Base-by-base conservation (phyloP, 2,888 invertebrate species). In the Halocaridina rubra region DNA sequence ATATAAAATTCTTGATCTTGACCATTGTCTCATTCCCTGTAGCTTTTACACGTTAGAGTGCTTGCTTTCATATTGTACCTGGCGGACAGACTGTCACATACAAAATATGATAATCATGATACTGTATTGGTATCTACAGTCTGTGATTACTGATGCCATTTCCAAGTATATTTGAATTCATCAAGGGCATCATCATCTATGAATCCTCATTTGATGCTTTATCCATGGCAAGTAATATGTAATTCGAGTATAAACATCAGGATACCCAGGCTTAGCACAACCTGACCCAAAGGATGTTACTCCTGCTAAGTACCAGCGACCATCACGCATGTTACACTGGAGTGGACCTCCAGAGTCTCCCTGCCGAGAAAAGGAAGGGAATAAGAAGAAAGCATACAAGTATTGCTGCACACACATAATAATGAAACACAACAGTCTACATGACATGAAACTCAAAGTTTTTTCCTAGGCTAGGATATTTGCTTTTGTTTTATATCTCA, bases 251-350 rank as follows among this genome's bases (percentile, higher is more conserved):
- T 96, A 97, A 0, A 97, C 96, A 89, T 97, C 97, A 0, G 97
- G 97, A 86, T 94, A 96, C 0, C 97, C 97, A 24, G 95, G 94
- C 86, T 95, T 93, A 0, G 97, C 97, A 90, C 97, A 97, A 61
- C 97, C 97, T 0, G 97, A 97, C 0, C 97, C 97, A 90, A 97
- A 97, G 0, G 97, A 97, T 0, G 97, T 97, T 53, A 97, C 94
- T 0, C 97, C 97, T 0, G 95, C 95, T 39, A 97, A 92, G 90
- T 95, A 95, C 97, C 97, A 97, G 71, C 95, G 94, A 0, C 96
- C 96, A 80, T 96, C 95, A 0, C 93, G 90, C 64, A 93, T 92
- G 7, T 95, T 94, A 89, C 97, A 97, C 90, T 97, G 97, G 13
- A 97, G 92, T 0, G 97, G 97, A 0, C 97, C 97, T 0, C 97